Base-by-base conservation (phyloP, 2,797 vertebrate genomes). In the Pipistrellus nathusii region DNA sequence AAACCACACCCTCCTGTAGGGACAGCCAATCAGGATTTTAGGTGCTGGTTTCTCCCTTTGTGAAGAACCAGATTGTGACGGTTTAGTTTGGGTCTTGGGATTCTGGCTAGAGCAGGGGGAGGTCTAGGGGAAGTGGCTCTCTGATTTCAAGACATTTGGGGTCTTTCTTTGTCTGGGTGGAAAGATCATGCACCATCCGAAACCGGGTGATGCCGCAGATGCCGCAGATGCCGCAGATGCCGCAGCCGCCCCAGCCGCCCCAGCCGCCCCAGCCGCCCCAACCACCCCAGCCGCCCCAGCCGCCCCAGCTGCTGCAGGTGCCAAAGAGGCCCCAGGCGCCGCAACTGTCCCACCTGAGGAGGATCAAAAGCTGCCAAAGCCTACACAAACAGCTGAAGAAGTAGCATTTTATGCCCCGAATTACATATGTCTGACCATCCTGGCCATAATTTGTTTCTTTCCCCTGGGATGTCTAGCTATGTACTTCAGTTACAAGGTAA, bases 21-120 rank as follows among this genome's bases (percentile, higher is more conserved):
- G 41, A n/a, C 82, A 96, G 35, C 96, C 97, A 96, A 96, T 97
- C 94, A 94, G 94, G 32, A 93, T 72, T 80, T 41, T 91, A 76
- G 53, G 68, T 53, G 64, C 27, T 64, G 35, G 8, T 53, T 38
- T 41, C 68, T 55, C 90, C 82, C 85, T 80, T 97, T 96, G 81
- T 97, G 96, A 97, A 95, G 75, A 62, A 32, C 8, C 30, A 51
- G 51, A 30, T 53, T 76, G 69, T 51, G 41, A 68, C 1, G 1
- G 3, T 32, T 32, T 85, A 0, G 3, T 32, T 32, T 85, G 62
- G n/a, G 38, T 73, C 46, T 85, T 71, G 81, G 68, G 68, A 64
- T 83, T 94, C 85, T 59, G 23, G 15, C 35, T 82, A 48, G 53
- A 48, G 53, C 76, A 9, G 78, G 10, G 32, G 57, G 25, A 78